Evolutionary conservation across 2,797 vertebrate species (phyloP), one percentile per base, ranked within the genome.

Genomic region (Streptopelia turtur): DNA sequence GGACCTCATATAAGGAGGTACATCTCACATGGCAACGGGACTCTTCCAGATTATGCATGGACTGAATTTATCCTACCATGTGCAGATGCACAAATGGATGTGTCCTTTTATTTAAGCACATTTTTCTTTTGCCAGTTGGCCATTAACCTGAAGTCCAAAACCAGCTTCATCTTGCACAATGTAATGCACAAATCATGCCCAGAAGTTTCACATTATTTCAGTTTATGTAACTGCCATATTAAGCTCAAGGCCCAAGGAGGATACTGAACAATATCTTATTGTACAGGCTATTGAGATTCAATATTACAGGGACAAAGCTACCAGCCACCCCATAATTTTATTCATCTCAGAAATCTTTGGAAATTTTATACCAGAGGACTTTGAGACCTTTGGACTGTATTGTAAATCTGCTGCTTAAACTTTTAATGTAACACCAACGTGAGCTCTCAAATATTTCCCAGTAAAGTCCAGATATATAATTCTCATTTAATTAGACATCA

Each of bases 241-340:
- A 91, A 84, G 37, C 86, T 91, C 70, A 79, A 87, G 71, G 85
- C 50, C 93, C 83, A 90, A 88, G 41, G 68, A 94, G 81, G 81
- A 96, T 60, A 93, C 87, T 70, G 77, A 94, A 96, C 90, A 96
- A 87, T 94, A 94, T 87, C 83, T 87, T 74, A 93, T 80, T 94
- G 88, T 90, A 89, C n/a, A 76, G 80, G 70, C 80, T 90, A 82
- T 70, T 94, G 71, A 95, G 83, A 93, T 74, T 89, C 87, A 94
- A 16, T 89, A 86, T 90, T 89, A 55, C 63, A 74, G 45, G 92
- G 83, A 94, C 88, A 95, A 86, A 93, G 66, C 81, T 83, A 93
- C 83, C 70, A 84, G 64, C 7, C 6, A 16, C 43, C 77, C 56
- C 20, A 23, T 6, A 68, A 72, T 75, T 96, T 87, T 71, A 91